Conservation (phyloP, 2,113 vertebrate species). For the Regulus satrapa region DNA sequence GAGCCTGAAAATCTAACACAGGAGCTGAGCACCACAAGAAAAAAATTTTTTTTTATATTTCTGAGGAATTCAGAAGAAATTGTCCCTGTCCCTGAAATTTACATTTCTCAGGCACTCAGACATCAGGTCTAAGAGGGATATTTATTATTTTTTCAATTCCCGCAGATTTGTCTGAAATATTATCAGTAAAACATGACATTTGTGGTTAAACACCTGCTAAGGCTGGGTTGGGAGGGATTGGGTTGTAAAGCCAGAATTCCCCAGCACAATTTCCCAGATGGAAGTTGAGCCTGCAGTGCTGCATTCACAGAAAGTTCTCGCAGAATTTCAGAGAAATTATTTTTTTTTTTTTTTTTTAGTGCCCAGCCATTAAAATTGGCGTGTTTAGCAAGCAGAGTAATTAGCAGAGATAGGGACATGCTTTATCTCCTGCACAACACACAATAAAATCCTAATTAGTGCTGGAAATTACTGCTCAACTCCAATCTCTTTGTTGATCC, state of each 20-base stretch:
- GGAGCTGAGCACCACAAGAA: not conserved
- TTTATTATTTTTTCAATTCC: fast-evolving
- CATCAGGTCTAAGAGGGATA: not conserved
- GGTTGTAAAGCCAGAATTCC: not conserved
- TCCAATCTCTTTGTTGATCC: not conserved
- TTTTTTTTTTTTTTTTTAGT: not conserved
- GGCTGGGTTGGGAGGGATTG: not conserved
- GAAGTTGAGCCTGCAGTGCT: not conserved
- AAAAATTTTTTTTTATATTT: not conserved
- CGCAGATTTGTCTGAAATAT: not conserved
- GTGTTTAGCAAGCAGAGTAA: not conserved
- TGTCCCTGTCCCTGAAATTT: not conserved
- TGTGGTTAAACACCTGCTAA: not conserved
- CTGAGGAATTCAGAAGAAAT: not conserved
- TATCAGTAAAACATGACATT: not conserved
- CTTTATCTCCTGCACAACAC: not conserved
- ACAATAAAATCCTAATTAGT: not conserved
- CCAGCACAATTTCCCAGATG: not conserved
- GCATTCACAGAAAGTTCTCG: not conserved
- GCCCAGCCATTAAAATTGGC: not conserved
- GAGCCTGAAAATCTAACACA: not conserved
- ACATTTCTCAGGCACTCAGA: not conserved
- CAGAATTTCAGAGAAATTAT: not conserved
- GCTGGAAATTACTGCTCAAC: not conserved
- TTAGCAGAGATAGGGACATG: not conserved